Evolutionary conservation across 2,113 vertebrate genomes (phyloP).

Genomic region (Sturnus vulgaris): DNA sequence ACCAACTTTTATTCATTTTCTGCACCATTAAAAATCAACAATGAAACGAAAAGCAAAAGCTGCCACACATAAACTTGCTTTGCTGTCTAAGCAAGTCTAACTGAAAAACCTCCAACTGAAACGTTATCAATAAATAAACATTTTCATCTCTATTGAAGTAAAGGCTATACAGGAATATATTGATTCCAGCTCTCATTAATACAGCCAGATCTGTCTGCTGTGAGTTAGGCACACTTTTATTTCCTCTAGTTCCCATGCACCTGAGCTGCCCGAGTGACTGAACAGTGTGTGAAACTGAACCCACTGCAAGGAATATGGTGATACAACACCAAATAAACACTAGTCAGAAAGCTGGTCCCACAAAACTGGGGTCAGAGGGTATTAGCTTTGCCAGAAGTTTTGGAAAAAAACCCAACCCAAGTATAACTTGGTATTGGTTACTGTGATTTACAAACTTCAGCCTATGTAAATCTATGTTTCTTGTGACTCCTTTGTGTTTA

Average conservation of each 20-base stretch:
- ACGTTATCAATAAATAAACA: not conserved
- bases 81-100: not conserved
- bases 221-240: not conserved
- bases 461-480: not conserved
- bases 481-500: not conserved
- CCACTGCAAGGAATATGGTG: not conserved
- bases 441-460: not conserved
- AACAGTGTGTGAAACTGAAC: not conserved
- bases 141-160: not conserved
- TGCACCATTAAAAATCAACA: not conserved
- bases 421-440: not conserved
- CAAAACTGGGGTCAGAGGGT: not conserved
- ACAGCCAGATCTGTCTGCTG: not conserved
- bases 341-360: not conserved
- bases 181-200: not conserved
- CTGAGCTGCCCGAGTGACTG: not conserved
- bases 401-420: not conserved
- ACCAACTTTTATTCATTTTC: not conserved
- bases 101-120: not conserved
- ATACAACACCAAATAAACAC: not conserved
- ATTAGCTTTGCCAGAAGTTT: not conserved
- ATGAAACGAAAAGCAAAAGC: not conserved
- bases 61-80: not conserved
- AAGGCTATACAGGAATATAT: not conserved
- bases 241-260: not conserved